Conservation (phyloP, 2,888 invertebrate genomes). For the Sepioteuthis lessoniana region DNA sequence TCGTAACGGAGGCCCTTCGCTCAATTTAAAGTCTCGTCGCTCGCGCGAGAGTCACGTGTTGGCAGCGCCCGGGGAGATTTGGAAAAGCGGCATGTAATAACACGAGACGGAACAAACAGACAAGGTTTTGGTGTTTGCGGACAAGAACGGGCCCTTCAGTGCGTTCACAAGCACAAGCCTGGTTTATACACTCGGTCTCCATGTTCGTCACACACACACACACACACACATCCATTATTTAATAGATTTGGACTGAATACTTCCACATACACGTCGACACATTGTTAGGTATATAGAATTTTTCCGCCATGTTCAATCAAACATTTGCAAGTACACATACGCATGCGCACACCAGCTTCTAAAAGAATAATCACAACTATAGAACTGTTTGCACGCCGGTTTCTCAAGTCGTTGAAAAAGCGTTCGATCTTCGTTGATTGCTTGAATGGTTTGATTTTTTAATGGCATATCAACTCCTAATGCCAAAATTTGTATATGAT, state of each 20-base stretch:
- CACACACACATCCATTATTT: neutral
- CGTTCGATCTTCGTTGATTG: too few relatives aligned
- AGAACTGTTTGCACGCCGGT: too few relatives aligned
- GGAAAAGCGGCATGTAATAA: neutral
- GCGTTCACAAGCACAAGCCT: neutral
- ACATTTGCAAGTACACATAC: too few relatives aligned
- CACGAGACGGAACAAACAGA: constrained; percentile 14
- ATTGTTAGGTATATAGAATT: neutral
- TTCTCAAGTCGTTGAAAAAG: too few relatives aligned
- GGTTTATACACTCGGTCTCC: neutral
- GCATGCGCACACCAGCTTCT: neutral
- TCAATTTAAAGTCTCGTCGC: neutral
- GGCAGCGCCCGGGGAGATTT: neutral
- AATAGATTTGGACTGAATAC: neutral
- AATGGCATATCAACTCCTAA: too few relatives aligned
- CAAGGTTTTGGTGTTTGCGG: neutral
- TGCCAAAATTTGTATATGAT: too few relatives aligned
- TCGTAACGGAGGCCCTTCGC: too few relatives aligned
- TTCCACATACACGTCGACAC: neutral
- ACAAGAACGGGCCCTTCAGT: neutral
- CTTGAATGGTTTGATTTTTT: too few relatives aligned
- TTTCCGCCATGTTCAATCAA: too few relatives aligned
- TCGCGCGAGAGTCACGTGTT: constrained; percentile 18
- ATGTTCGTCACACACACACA: neutral
- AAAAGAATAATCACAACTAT: neutral